Conservation (phyloP, 2,888 invertebrate genomes). For the Kryphioiulus occultus region DNA sequence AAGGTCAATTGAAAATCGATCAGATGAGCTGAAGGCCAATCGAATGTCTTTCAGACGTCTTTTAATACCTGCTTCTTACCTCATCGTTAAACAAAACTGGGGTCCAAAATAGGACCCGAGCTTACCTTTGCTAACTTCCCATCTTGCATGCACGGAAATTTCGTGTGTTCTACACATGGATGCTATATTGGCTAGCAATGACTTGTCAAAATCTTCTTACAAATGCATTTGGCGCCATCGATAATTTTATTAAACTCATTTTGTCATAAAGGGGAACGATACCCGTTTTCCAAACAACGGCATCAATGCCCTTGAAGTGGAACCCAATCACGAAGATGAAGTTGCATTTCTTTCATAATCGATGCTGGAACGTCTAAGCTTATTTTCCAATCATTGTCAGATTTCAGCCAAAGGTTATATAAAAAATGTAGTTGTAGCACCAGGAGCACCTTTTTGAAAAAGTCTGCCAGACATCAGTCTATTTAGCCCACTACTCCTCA, state of each 20-base stretch:
- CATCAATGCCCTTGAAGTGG: not conserved
- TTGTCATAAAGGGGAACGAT: not conserved
- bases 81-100: not conserved
- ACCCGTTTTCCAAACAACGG: not conserved
- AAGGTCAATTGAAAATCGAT: not conserved
- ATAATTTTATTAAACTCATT: not conserved
- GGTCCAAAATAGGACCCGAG: not conserved
- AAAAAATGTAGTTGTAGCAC: no score
- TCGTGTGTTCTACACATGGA: no score
- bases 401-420: no score
- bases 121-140: no score
- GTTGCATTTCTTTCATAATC: no score
- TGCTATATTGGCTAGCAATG: not conserved
- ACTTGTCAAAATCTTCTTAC: not conserved
- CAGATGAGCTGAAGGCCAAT: not conserved
- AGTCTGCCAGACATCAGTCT: no score
- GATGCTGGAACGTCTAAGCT: no score
- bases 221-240: not conserved
- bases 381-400: no score
- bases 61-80: not conserved
- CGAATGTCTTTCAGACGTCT: no score
- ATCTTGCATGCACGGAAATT: not conserved
- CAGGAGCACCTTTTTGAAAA: no score
- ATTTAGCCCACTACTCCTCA: no score
- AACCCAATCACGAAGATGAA: no score